A percentile compares a stretch with the other conserved stretches of the same genome.
phyloP scores from a whole-genome alignment of 1,140 invertebrate species.

The Bombus balteatus region DNA sequence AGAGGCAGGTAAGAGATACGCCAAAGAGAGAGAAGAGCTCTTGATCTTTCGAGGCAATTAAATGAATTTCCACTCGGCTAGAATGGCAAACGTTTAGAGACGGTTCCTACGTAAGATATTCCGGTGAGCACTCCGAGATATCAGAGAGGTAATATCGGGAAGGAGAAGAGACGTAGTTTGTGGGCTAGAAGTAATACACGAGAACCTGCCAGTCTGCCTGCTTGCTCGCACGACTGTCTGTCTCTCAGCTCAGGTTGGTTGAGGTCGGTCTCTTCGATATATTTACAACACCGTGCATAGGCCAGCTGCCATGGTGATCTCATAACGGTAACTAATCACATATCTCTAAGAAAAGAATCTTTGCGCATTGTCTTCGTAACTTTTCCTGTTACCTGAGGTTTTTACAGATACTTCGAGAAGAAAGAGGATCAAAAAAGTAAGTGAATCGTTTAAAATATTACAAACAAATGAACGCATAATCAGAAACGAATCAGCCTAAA shows the following conservation, averaged over 20 bases:
- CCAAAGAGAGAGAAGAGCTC: constrained; percentile 66
- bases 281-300: not conserved
- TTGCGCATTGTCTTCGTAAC: no score
- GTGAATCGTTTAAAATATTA: no score
- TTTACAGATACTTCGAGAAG: no score
- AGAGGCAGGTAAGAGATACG: constrained; percentile 29
- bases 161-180: constrained; percentile 66
- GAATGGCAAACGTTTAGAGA: constrained; percentile 73
- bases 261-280: constrained; percentile 7
- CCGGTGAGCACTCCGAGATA: constrained; percentile 64
- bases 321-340: not conserved
- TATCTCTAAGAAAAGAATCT: not conserved
- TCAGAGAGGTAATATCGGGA: constrained; percentile 71
- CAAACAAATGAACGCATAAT: no score
- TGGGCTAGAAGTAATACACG: constrained; percentile 71
- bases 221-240: constrained; percentile 57
- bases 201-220: constrained; percentile 55
- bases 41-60: constrained; percentile 71
- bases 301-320: no score
- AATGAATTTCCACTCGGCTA: constrained; percentile 72
- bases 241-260: constrained; percentile 29
- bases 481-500: no score
- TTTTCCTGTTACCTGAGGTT: no score
- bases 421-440: no score
- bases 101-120: constrained; percentile 70